A percentile compares a stretch with the other conserved stretches of the same genome.
phyloP scores from a whole-genome alignment of 2,113 vertebrate species.

The Calyptommatus sinebrachiatus region DNA sequence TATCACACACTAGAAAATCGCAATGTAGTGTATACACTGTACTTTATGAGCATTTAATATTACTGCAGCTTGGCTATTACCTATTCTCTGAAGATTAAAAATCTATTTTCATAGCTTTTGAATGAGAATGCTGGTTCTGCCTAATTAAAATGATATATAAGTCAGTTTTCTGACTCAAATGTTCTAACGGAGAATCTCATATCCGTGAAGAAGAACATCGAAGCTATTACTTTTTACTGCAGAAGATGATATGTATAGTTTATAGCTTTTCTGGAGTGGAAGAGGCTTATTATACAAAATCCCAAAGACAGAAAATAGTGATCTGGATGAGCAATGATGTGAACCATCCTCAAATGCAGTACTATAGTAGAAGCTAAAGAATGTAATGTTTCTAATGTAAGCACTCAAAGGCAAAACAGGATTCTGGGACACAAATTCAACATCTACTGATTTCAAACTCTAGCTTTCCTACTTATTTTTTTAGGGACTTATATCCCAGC shows the following conservation, averaged over 20 bases:
- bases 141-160: neutral
- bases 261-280: neutral
- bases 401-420: neutral
- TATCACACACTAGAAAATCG: neutral
- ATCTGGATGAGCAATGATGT: too few species aligned
- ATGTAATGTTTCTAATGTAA: neutral
- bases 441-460: neutral
- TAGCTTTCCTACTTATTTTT: too few species aligned
- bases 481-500: too few species aligned
- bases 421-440: neutral
- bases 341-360: too few species aligned
- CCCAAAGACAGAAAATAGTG: too few species aligned
- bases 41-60: neutral
- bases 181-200: too few species aligned
- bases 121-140: neutral
- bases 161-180: neutral
- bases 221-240: neutral
- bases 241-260: neutral
- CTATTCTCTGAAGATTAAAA: neutral
- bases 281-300: neutral
- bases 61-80: too few species aligned
- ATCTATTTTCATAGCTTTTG: neutral
- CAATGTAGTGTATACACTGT: neutral
- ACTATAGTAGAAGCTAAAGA: too few species aligned
- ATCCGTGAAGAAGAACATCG: neutral